phyloP scores from a whole-genome alignment of 2,888 invertebrate species.

The Dryobota labecula region DNA sequence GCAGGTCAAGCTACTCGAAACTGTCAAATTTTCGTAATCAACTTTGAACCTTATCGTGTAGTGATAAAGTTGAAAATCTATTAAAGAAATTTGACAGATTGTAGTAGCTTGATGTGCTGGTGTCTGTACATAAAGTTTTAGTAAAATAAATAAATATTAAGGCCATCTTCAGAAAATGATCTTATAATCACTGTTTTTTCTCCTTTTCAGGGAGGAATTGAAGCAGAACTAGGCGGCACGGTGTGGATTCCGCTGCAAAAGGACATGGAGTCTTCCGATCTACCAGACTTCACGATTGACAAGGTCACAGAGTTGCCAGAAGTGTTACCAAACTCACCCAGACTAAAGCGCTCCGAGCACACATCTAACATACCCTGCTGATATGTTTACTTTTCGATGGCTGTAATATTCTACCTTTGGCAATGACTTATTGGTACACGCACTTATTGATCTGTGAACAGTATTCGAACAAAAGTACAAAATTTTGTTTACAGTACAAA shows the following conservation, averaged over 20 bases:
- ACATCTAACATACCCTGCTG: conserved; percentile 64
- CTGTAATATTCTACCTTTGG: conserved; percentile 63
- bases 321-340: conserved; percentile 90
- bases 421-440: conserved; percentile 46
- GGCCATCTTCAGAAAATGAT: neutral
- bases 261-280: conserved; percentile 86
- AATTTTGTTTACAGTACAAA: conserved; percentile 71
- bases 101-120: too few species aligned
- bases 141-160: neutral
- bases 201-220: conserved; percentile 92
- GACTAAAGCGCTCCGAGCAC: conserved; percentile 77
- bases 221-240: conserved; percentile 94
- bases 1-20: too few species aligned
- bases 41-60: too few species aligned
- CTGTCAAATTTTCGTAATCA: too few species aligned
- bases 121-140: neutral
- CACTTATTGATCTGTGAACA: conserved; percentile 60
- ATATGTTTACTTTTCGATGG: conserved; percentile 62
- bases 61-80: too few species aligned
- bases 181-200: neutral
- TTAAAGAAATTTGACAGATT: too few species aligned
- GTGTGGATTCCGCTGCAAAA: conserved; percentile 94
- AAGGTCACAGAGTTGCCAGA: conserved; percentile 92
- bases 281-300: conserved; percentile 92
- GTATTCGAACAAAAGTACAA: conserved; percentile 70